Conservation (phyloP, 2,888 invertebrate species). For the Diarsia brunnea region DNA sequence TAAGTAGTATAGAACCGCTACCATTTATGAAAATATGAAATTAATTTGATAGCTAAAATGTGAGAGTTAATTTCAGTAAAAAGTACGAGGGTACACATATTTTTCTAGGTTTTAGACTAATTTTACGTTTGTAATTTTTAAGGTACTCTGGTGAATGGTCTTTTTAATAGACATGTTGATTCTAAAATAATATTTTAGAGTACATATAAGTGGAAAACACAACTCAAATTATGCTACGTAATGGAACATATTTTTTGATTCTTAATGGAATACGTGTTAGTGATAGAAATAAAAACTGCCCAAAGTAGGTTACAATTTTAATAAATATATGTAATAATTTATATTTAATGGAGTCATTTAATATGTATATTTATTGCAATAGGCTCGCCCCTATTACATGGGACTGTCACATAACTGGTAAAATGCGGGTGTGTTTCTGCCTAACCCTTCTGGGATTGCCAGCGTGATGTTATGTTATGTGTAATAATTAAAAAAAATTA, state of each 20-base stretch:
- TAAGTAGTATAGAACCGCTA: neutral
- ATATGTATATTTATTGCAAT: no score
- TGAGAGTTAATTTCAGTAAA: neutral
- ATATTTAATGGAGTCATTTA: no score
- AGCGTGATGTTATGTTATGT: neutral
- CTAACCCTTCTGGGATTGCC: no score
- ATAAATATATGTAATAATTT: neutral
- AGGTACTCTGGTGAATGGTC: neutral
- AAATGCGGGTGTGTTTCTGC: no score
- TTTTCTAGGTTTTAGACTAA: slow-evolving; percentile 9
- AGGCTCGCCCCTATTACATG: no score
- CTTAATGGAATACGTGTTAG: slow-evolving; percentile 4
- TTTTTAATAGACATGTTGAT: slow-evolving; percentile 13
- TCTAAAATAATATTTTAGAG: slow-evolving; percentile 15
- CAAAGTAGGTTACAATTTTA: neutral
- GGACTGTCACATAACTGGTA: no score
- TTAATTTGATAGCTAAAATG: neutral
- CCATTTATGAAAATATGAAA: neutral
- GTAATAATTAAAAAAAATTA: no score
- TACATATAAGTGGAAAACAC: neutral
- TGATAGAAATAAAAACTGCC: neutral
- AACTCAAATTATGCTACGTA: neutral
- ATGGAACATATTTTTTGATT: neutral
- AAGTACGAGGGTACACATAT: neutral
- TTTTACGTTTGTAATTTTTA: slow-evolving; percentile 11